Percentiles rank a stretch among this genome's conserved stretches.
phyloP scores from a whole-genome alignment of 2,113 vertebrate species.

The Triplophysa tibetana region DNA sequence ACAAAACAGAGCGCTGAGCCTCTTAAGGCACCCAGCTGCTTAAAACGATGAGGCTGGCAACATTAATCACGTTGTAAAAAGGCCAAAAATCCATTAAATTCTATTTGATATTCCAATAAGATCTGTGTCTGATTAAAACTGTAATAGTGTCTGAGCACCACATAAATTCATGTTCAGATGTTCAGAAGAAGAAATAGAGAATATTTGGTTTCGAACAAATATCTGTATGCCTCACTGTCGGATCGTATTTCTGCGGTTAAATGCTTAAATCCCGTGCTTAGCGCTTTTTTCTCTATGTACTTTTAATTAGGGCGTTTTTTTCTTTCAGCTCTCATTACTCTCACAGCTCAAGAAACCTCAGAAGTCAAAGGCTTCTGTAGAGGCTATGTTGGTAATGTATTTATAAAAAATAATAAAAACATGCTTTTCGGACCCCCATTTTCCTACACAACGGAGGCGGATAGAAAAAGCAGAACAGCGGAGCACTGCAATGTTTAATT shows the following conservation, averaged over 20 bases:
- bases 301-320: constrained; percentile 65
- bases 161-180: constrained; percentile 58
- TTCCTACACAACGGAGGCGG: background rate
- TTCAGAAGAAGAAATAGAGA: constrained; percentile 44
- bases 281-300: constrained; percentile 8
- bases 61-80: constrained; percentile 63
- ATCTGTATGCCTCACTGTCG: constrained; percentile 64
- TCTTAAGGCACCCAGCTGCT: constrained; percentile 43
- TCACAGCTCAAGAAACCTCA: constrained; percentile 54
- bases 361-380: background rate
- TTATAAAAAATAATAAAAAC: background rate
- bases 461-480: background rate
- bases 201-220: constrained; percentile 57
- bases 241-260: constrained; percentile 67
- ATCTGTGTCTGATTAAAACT: constrained; percentile 63
- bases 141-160: constrained; percentile 65
- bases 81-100: constrained; percentile 68
- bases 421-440: background rate
- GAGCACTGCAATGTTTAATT: constrained; percentile 45
- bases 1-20: constrained; percentile 13
- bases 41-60: constrained; percentile 47
- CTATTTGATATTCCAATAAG: constrained; percentile 62
- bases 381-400: background rate
- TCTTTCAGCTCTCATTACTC: constrained; percentile 64
- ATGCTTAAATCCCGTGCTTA: constrained; percentile 55